Conservation (phyloP, 2,113 vertebrate genomes). For the Psammodynastes pulverulentus region DNA sequence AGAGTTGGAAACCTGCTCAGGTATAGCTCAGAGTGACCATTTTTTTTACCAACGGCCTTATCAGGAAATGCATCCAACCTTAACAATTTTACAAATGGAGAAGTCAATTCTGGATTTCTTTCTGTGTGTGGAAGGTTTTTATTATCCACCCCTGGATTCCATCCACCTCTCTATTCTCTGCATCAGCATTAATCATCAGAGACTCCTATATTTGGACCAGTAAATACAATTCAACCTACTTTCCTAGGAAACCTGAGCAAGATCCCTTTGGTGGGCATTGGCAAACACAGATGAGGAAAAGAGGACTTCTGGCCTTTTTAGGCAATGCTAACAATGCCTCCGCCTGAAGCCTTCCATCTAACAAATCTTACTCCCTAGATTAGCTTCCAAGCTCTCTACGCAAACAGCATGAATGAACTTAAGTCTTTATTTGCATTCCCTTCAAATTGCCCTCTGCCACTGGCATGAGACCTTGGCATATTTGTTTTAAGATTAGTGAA, state of each 20-base stretch:
- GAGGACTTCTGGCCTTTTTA: slow-evolving; percentile 34
- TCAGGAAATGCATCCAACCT: not conserved
- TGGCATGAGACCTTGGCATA: slow-evolving; percentile 65
- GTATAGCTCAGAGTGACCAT: not conserved
- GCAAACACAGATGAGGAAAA: slow-evolving; percentile 5
- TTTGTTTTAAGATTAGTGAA: slow-evolving; percentile 50
- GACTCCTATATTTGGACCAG: not conserved
- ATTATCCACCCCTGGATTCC: not conserved
- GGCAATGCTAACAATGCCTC: slow-evolving; percentile 48
- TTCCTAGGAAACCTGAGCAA: fast-evolving
- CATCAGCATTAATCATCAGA: not conserved
- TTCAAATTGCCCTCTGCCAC: slow-evolving; percentile 65
- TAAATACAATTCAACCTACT: not conserved
- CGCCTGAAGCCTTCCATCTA: slow-evolving; percentile 51
- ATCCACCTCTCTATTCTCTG: not conserved
- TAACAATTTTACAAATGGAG: not conserved
- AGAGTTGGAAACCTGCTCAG: not conserved
- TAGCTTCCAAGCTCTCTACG: slow-evolving; percentile 56
- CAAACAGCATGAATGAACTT: slow-evolving; percentile 62
- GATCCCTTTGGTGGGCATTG: not conserved
- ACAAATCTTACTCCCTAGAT: slow-evolving; percentile 43
- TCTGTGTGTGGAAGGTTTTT: not conserved
- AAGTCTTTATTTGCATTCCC: slow-evolving; percentile 69
- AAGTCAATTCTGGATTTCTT: not conserved
- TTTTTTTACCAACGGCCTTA: not conserved